Evolutionary conservation across 1,140 invertebrate species (phyloP).

Genomic region (Mylabris phalerata): DNA sequence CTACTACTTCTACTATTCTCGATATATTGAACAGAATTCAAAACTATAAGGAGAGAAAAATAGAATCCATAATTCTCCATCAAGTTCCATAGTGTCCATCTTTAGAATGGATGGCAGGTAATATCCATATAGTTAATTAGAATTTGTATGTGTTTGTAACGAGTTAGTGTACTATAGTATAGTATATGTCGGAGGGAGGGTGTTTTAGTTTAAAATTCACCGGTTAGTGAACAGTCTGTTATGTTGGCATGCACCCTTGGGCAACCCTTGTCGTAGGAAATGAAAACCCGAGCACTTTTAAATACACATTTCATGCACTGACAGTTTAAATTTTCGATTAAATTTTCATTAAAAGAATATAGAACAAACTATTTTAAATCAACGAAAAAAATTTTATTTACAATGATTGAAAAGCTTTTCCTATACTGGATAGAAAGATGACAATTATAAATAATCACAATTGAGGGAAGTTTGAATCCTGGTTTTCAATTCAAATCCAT

Average conservation of each 20-base stretch:
- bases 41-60: background rate
- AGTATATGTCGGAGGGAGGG: too few relatives aligned
- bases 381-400: too few relatives aligned
- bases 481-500: too few relatives aligned
- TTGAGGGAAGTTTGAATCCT: too few relatives aligned
- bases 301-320: conserved; percentile 20
- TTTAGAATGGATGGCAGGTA: too few relatives aligned
- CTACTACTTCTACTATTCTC: conserved; percentile 1
- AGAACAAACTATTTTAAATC: background rate
- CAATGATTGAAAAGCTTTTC: too few relatives aligned
- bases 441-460: too few relatives aligned
- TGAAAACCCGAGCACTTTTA: conserved; percentile 23
- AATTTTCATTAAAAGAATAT: conserved; percentile 36
- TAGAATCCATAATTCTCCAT: conserved; percentile 2
- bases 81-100: background rate
- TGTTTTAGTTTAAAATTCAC: too few relatives aligned
- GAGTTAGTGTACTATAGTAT: too few relatives aligned
- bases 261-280: conserved; percentile 28
- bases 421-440: too few relatives aligned
- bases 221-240: background rate
- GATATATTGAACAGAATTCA: background rate
- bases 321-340: conserved; percentile 32
- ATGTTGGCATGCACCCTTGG: conserved; percentile 27
- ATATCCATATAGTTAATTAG: too few relatives aligned
- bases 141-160: too few relatives aligned